A percentile compares a stretch with the other conserved stretches of the same genome.
Conservation (phyloP, 2,113 vertebrate species). For the Anthoscopus minutus region DNA sequence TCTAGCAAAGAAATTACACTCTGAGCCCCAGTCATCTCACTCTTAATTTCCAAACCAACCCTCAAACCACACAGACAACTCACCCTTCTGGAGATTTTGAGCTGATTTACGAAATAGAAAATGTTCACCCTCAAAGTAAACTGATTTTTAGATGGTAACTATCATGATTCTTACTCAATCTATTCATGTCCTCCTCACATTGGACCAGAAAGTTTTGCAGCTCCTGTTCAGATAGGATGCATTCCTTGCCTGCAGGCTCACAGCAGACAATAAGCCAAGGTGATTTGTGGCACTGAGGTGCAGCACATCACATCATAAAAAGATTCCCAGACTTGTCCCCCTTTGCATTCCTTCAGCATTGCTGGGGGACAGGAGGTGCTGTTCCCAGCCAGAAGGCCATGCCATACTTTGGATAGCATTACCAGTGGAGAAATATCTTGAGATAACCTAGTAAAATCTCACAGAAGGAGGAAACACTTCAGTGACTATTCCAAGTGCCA, state of each 20-base stretch:
- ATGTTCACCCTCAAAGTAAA: background rate
- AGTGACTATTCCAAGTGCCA: background rate
- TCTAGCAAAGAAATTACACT: background rate
- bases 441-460: background rate
- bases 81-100: background rate
- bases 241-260: background rate
- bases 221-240: background rate
- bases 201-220: background rate
- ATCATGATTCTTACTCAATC: background rate
- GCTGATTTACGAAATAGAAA: background rate
- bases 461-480: background rate
- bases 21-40: background rate
- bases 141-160: background rate
- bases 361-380: background rate
- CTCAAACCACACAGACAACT: background rate
- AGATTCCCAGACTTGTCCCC: background rate
- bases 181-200: background rate
- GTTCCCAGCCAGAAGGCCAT: background rate
- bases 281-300: background rate
- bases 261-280: background rate
- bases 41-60: background rate
- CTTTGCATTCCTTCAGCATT: background rate
- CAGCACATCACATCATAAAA: rapidly evolving
- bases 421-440: background rate
- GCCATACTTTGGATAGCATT: too few relatives aligned